Evolutionary conservation across 2,113 vertebrate genomes (phyloP).

Genomic region (Peromyscus californicus): DNA sequence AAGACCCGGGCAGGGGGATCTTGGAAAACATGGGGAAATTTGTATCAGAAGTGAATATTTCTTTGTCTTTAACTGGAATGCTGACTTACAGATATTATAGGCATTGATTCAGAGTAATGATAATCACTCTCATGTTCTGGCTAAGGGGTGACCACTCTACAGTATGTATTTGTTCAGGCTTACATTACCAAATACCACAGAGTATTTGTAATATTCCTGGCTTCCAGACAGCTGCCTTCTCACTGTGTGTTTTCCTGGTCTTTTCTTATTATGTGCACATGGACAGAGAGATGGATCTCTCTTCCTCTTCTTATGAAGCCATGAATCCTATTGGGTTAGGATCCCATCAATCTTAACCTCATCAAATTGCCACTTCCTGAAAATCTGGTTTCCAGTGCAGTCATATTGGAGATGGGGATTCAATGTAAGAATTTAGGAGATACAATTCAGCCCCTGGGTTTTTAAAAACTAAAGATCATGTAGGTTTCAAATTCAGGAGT

Average conservation of each 20-base stretch:
- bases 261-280: background rate
- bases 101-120: background rate
- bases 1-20: background rate
- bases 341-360: background rate
- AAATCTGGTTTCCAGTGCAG: background rate
- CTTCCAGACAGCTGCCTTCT: background rate
- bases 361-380: background rate
- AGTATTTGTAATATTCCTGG: background rate
- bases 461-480: background rate
- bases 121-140: background rate
- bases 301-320: background rate
- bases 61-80: slow-evolving; percentile 11
- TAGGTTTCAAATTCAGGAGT: background rate
- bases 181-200: background rate
- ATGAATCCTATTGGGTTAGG: background rate
- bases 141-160: background rate
- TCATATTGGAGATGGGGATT: background rate
- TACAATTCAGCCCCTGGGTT: background rate
- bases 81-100: background rate
- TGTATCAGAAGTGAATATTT: background rate
- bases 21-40: background rate
- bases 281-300: background rate
- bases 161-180: background rate
- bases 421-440: background rate
- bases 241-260: background rate